Base-by-base conservation (phyloP, 2,113 vertebrate genomes). In the Reinhardtius hippoglossoides region DNA sequence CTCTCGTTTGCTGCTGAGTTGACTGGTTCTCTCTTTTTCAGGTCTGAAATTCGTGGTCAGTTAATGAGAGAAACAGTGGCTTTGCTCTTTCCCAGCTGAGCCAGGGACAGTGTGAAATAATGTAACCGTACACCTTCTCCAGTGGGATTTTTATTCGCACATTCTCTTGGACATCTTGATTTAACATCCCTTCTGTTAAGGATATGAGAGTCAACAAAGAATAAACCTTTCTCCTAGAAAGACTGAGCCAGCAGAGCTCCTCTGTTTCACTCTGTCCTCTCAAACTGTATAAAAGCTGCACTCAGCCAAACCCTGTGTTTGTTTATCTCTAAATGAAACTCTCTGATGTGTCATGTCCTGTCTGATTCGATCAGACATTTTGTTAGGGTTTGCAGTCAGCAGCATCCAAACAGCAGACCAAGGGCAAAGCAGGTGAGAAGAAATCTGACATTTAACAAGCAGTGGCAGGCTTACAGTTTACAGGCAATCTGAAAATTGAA, bases 1-100 rank as follows among this genome's bases (percentile, higher is more conserved):
- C 46, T 73, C 40, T 63, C 21, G 6, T 27, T 76, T 59, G 52
- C 71, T 89, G 75, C 83, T 79, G 83, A 83, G 50, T 69, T 71
- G 68, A 68, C 63, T 61, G 21, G n/a, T 67, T 80, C 57, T 72
- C 37, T 67, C 55, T 9, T 9, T 75, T 50, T 61, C 46, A 76
- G 69, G 64, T 42, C 46, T 67, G 20, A 60, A 80, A 77, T 10
- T 56, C 23, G 58, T 40, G 44, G 40, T 74, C 67, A 35, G 48
- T 66, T 66, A 78, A 82, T 82, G 65, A 60, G 37, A 66, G 59
- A 66, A 80, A 76, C 61, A 81, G 46, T 52, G 60, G 60, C 21
- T 2, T 55, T 46, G 12, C 14, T 69, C 40, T 67, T 60, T 67
- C 21, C 24, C 66, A 24, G 50, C 55, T 59, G 37, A 78, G 56